A percentile compares a stretch with the other conserved stretches of the same genome.
These are phyloP conservation scores for Microplitis demolitor DNA, from an alignment of 1,140 invertebrate genomes.

Conservation along the genomic window DNA sequence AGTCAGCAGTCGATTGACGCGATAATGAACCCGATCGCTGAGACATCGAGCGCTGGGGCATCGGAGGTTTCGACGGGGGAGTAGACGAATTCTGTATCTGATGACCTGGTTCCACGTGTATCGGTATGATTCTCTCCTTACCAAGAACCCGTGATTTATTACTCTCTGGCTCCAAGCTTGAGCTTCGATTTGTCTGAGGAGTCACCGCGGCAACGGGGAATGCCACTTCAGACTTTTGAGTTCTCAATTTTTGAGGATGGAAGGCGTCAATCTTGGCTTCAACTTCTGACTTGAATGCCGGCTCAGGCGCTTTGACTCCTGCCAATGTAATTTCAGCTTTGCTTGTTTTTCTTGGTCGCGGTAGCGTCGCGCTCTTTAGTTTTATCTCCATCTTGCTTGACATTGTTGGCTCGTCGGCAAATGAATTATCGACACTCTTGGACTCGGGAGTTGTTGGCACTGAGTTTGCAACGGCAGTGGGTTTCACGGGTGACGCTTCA, in stretches of 20 bases:
- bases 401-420: conserved; percentile 49
- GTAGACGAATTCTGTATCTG: conserved; percentile 37
- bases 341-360: conserved; percentile 67
- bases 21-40: conserved; percentile 62
- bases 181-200: conserved; percentile 47
- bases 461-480: conserved; percentile 40
- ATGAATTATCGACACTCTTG: conserved; percentile 26
- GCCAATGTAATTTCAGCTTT: conserved; percentile 70
- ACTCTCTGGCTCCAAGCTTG: conserved; percentile 57
- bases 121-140: conserved; percentile 67
- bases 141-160: conserved; percentile 37
- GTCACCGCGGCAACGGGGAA: conserved; percentile 62
- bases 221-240: conserved; percentile 65
- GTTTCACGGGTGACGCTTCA: conserved; percentile 41
- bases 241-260: conserved; percentile 55
- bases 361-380: conserved; percentile 70
- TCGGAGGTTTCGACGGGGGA: conserved; percentile 59
- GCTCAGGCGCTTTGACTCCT: conserved; percentile 53
- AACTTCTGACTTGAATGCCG: conserved; percentile 66
- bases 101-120: conserved; percentile 51
- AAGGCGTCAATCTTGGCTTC: conserved; percentile 64
- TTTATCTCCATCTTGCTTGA: conserved; percentile 70
- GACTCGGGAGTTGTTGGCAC: conserved; percentile 30
- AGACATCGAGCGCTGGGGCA: conserved; percentile 55
- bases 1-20: conserved; percentile 72